Evolutionary conservation across 2,113 vertebrate genomes (phyloP), one percentile per base, ranked within the genome.

Genomic region (Seriola quinqueradiata): DNA sequence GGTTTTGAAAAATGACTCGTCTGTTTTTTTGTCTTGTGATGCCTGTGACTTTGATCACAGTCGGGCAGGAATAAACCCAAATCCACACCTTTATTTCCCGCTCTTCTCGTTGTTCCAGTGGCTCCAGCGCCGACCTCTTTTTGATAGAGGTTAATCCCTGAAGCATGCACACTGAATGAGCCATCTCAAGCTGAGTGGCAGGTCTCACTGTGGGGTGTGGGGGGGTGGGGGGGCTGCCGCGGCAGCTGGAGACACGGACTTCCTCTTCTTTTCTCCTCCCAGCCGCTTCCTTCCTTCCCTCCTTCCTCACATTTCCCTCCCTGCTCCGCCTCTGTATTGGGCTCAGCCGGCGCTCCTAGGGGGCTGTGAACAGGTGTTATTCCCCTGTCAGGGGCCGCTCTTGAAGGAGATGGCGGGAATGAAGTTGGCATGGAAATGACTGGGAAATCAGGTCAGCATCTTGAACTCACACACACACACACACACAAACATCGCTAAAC

Each of bases 361-460:
- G 79, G 75, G 80, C 59, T 28, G 40, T 52, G 84, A 92, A 88
- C 90, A 92, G 88, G 92, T 91, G 92, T 86, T 84, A 75, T 58
- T 79, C 70, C 79, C 79, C 86, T 60, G 70, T 87, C 52, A 46
- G 81, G 68, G 75, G 79, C 54, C 69, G 4, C 77, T 60, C 64
- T 74, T 69, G 17, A 82, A 67, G 78, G 83, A 75, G 65, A 82
- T 64, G 67, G 66, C 55, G 59, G 80, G 75, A 87, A 83, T 72
- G 40, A 88, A 75, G 78, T 70, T 81, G 84, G 86, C 78, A 70
- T 67, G 63, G 48, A 70, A 58, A 85, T 83, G 81, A 88, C 78
- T 68, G 25, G 75, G 76, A 89, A 93, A 92, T 85, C 71, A 85
- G 90, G 92, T 93, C 91, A 89, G 48, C 79, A 65, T 88, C 77